Evolutionary conservation across 2,888 invertebrate species (phyloP), one percentile per base, ranked within the genome.

Genomic region (Isotomurus palustris): DNA sequence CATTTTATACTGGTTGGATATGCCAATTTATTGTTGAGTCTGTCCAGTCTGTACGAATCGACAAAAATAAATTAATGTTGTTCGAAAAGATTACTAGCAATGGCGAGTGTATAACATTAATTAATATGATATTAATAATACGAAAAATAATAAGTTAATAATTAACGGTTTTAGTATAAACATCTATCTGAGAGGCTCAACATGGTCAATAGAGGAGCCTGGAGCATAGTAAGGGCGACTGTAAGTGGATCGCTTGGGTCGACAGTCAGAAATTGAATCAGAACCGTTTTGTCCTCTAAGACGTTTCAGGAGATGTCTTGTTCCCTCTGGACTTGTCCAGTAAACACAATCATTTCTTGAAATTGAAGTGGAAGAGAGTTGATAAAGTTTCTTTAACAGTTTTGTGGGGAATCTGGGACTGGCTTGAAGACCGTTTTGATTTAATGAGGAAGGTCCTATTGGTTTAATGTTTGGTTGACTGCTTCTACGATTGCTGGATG

Each of bases 251-350:
- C 38, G 14, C 4, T n/a, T n/a, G 5, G 5, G 14, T 19, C 4
- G 38, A 4, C 5, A 38, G 19, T 38, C 38, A 38, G 17, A 38
- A 4, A 17, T 19, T 17, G 38, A 5, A 19, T 38, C 38, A 38
- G 14, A 17, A 32, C 8, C 8, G 32, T 14, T 14, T 32, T 10
- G 32, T 8, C 32, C 8, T 10, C 14, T 8, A 32, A 14, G 32
- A 32, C 32, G 32, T 32, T 40, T 40, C n/a, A 40, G 10, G 8
- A 28, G 3, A 47, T 27, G 28, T 19, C 21, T 25, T 6, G 28
- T 47, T 5, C 47, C 47, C 19, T 47, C 47, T 8, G 47, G 47
- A 47, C 47, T 47, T 3, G 47, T 47, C 47, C 47, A 47, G 3
- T 12, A 28, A 4, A 14, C 14, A 22, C 47, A 47, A 17, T 24